Conservation (phyloP, 1,140 invertebrate species). For the Drosophila bocqueti region DNA sequence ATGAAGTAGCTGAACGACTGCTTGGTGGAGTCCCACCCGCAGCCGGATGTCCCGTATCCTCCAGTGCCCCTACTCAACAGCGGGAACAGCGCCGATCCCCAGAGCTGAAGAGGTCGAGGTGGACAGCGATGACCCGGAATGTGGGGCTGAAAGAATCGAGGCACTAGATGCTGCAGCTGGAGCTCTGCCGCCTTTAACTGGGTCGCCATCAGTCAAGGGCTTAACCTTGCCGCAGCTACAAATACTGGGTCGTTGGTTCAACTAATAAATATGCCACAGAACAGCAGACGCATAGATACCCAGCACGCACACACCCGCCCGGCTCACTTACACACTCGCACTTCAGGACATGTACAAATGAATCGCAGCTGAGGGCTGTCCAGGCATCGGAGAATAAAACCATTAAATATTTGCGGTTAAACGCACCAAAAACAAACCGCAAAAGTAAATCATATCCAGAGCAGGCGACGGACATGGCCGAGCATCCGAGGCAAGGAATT, state of each 20-base stretch:
- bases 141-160: background rate
- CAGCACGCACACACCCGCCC: constrained; percentile 27
- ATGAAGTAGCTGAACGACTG: background rate
- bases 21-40: background rate
- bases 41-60: background rate
- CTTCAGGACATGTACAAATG: constrained; percentile 66
- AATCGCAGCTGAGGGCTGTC: constrained; percentile 74
- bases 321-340: constrained; percentile 7
- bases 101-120: background rate
- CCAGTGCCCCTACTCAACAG: too few species aligned
- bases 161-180: background rate
- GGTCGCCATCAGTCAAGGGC: constrained; percentile 57
- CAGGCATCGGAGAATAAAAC: constrained; percentile 66
- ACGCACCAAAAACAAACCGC: constrained; percentile 82
- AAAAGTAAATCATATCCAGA: constrained; percentile 81
- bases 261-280: constrained; percentile 81
- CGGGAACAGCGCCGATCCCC: background rate
- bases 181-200: constrained; percentile 33
- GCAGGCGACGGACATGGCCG: constrained; percentile 68
- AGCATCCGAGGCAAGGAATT: constrained; percentile 59
- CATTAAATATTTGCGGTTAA: constrained; percentile 84
- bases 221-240: constrained; percentile 68
- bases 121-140: constrained; percentile 12
- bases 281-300: constrained; percentile 40
- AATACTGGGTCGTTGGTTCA: constrained; percentile 67